A percentile compares a stretch with the other conserved stretches of the same genome.
Evolutionary conservation across 2,888 invertebrate species (phyloP).

Genomic region (Marronus borbonicus): DNA sequence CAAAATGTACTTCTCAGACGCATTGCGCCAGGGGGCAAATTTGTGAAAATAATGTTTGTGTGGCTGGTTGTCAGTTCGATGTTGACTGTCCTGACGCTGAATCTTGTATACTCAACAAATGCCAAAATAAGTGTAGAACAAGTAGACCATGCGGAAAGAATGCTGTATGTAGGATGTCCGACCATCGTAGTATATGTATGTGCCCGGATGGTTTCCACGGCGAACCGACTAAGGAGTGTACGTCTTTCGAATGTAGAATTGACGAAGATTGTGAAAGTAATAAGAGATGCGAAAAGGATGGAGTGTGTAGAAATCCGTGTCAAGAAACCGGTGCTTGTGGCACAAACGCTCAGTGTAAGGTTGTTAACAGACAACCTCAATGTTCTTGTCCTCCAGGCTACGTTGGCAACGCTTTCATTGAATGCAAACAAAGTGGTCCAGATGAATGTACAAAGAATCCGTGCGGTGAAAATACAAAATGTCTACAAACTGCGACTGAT

Average conservation of each 20-base stretch:
- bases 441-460: slow-evolving; percentile 86
- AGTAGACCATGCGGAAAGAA: slow-evolving; percentile 84
- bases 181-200: slow-evolving; percentile 88
- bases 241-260: slow-evolving; percentile 82
- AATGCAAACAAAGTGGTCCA: slow-evolving; percentile 79
- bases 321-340: slow-evolving; percentile 84
- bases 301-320: slow-evolving; percentile 89
- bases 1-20: slow-evolving; percentile 79
- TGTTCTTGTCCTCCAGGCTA: slow-evolving; percentile 85
- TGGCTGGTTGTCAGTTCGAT: slow-evolving; percentile 86
- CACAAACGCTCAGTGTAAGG: slow-evolving; percentile 87
- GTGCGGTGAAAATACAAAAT: slow-evolving; percentile 88
- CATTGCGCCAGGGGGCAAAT: slow-evolving; percentile 84
- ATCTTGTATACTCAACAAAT: slow-evolving; percentile 81
- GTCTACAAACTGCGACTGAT: slow-evolving; percentile 82
- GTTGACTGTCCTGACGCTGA: slow-evolving; percentile 85
- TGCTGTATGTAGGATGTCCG: slow-evolving; percentile 84
- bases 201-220: slow-evolving; percentile 91
- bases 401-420: slow-evolving; percentile 79
- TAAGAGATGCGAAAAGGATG: slow-evolving; percentile 80
- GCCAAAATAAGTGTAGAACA: slow-evolving; percentile 80
- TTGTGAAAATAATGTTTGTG: slow-evolving; percentile 81
- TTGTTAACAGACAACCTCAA: slow-evolving; percentile 82
- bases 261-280: slow-evolving; percentile 85
- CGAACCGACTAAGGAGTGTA: slow-evolving; percentile 84